phyloP scores from a whole-genome alignment of 2,888 invertebrate species.

The Phanerotoma sp. region DNA sequence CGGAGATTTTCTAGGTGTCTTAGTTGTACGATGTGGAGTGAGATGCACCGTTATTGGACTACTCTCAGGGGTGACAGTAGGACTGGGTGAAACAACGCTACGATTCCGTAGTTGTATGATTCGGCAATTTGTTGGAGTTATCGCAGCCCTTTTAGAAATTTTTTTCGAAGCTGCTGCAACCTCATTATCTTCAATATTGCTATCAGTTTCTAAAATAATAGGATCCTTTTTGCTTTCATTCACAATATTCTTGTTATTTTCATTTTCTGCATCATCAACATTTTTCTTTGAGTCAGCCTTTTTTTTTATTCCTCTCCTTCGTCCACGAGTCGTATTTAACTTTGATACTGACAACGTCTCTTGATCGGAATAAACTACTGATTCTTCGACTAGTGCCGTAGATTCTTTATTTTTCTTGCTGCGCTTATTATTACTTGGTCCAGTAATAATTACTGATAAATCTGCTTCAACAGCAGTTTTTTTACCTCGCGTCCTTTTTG shows the following conservation, averaged over 20 bases:
- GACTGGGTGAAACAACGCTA: conserved; percentile 1
- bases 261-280: not conserved
- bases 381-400: conserved; percentile 15
- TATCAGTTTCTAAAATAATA: not conserved
- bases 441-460: conserved; percentile 3
- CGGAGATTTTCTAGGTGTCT: conserved; percentile 45
- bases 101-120: conserved; percentile 11
- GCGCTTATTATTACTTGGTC: conserved; percentile 23
- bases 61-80: conserved; percentile 41
- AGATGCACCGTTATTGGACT: conserved; percentile 41
- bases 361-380: conserved; percentile 7
- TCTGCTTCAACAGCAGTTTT: conserved; percentile 16
- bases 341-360: conserved; percentile 14
- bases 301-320: conserved; percentile 22
- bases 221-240: not conserved
- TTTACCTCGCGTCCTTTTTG: conserved; percentile 20
- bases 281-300: not conserved
- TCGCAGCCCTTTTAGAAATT: not conserved
- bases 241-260: not conserved
- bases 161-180: conserved; percentile 20
- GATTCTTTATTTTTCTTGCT: conserved; percentile 23
- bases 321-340: conserved; percentile 10
- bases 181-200: conserved; percentile 26
- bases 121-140: conserved; percentile 21
- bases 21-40: conserved; percentile 42